Conservation (phyloP, 64 coral and sea anemone species). For the Dendrophyllia cribrosa region DNA sequence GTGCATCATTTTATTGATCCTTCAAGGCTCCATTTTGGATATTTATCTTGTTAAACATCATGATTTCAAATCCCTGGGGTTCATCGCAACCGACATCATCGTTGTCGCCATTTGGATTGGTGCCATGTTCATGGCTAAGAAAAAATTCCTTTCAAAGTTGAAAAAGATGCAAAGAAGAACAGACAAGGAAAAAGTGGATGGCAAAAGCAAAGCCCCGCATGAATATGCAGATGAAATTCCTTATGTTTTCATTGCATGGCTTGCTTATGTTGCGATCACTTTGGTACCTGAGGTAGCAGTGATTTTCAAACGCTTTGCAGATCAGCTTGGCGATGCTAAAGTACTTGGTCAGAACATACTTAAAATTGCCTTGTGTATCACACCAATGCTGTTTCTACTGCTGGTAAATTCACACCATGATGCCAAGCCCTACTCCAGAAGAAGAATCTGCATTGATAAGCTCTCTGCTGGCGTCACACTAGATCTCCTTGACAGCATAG, state of each 20-base stretch:
- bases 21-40: conserved; percentile 84
- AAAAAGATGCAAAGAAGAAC: not conserved
- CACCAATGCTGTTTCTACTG: conserved; percentile 83
- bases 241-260: conserved; percentile 91
- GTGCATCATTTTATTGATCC: conserved; percentile 69
- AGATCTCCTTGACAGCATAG: conserved; percentile 94
- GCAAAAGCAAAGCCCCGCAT: not conserved
- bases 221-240: conserved; percentile 84
- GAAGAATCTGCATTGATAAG: conserved; percentile 84
- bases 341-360: conserved; percentile 87
- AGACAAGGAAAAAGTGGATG: conserved; percentile 55
- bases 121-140: conserved; percentile 73
- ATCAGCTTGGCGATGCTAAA: conserved; percentile 85
- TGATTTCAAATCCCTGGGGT: conserved; percentile 60
- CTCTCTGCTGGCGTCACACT: conserved; percentile 80
- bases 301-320: conserved; percentile 90
- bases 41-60: conserved; percentile 66
- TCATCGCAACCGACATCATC: conserved; percentile 80
- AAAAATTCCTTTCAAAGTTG: conserved; percentile 25
- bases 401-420: conserved; percentile 91
- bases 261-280: conserved; percentile 83
- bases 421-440: conserved; percentile 48
- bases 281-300: conserved; percentile 86
- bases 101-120: conserved; percentile 71
- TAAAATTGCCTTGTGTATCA: conserved; percentile 86